A percentile compares a stretch with the other conserved stretches of the same genome.
Evolutionary conservation across 2,113 vertebrate species (phyloP).

Genomic region (Oenanthe oenanthe): DNA sequence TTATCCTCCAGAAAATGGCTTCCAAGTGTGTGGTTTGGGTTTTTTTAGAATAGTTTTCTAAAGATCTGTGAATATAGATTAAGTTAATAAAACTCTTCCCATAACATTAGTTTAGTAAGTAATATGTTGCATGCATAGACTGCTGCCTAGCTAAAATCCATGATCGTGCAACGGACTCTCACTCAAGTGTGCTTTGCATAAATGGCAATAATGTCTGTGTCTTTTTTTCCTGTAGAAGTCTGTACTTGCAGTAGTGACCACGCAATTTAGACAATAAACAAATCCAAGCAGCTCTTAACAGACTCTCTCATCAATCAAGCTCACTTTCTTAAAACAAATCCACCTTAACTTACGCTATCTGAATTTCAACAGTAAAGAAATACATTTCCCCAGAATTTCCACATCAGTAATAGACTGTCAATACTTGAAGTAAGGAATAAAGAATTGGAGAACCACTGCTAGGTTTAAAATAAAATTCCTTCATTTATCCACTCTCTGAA

Average conservation of each 20-base stretch:
- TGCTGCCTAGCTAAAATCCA: neutral
- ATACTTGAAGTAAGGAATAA: neutral
- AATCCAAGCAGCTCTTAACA: neutral
- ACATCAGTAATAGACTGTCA: neutral
- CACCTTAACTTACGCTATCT: neutral
- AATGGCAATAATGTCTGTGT: neutral
- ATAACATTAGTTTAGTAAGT: neutral
- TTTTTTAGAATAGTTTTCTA: neutral
- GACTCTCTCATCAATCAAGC: neutral
- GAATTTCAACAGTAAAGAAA: neutral
- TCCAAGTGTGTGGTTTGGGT: neutral
- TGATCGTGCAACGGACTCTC: neutral
- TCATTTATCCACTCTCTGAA: neutral
- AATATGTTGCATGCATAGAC: neutral
- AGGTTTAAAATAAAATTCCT: neutral
- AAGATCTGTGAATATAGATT: neutral
- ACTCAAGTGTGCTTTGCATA: neutral
- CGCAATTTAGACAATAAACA: neutral
- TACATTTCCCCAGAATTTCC: neutral
- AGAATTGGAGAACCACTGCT: neutral
- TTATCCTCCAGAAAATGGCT: neutral
- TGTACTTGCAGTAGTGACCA: neutral
- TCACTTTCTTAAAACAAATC: neutral
- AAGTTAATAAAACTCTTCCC: neutral
- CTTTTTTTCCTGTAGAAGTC: neutral